phyloP scores from a whole-genome alignment of 1,140 invertebrate species.

The Lordiphosa stackelbergi region DNA sequence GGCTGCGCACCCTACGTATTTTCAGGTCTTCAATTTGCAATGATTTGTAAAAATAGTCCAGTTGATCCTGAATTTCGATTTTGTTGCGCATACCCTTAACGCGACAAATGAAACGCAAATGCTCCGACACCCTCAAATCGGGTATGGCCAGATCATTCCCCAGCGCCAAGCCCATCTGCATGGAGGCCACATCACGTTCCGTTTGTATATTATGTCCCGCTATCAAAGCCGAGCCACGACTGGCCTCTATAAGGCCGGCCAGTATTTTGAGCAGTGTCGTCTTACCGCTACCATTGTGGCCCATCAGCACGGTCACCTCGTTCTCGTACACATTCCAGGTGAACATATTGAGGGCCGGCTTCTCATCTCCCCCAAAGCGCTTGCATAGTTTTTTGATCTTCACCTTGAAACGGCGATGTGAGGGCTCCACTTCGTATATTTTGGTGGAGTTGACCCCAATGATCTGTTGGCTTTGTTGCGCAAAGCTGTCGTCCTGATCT shows the following conservation, averaged over 20 bases:
- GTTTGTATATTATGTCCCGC: constrained; percentile 81
- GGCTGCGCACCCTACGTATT: constrained; percentile 3
- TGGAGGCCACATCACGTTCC: constrained; percentile 31
- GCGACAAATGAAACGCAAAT: constrained; percentile 77
- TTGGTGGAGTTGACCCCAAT: constrained; percentile 50
- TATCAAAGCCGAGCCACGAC: constrained; percentile 83
- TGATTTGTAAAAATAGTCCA: constrained; percentile 17
- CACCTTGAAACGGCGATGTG: constrained; percentile 54
- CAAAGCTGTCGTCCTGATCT: constrained; percentile 3
- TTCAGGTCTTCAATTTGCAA: constrained; percentile 20
- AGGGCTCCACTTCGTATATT: constrained; percentile 61
- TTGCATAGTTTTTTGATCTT: constrained; percentile 62
- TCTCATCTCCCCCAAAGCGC: constrained; percentile 55
- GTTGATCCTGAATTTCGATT: constrained; percentile 14
- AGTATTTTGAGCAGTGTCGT: constrained; percentile 87
- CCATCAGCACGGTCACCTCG: constrained; percentile 85
- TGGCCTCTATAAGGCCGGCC: constrained; percentile 86
- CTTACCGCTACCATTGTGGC: constrained; percentile 91
- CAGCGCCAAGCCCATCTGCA: constrained; percentile 48
- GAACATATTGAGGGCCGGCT: constrained; percentile 81
- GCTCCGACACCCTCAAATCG: constrained; percentile 34
- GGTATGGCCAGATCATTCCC: constrained; percentile 22
- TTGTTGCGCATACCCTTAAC: constrained; percentile 29
- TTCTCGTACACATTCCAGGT: constrained; percentile 78
- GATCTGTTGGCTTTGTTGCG: constrained; percentile 13